phyloP scores from a whole-genome alignment of 2,113 vertebrate species.

The Solea senegalensis region DNA sequence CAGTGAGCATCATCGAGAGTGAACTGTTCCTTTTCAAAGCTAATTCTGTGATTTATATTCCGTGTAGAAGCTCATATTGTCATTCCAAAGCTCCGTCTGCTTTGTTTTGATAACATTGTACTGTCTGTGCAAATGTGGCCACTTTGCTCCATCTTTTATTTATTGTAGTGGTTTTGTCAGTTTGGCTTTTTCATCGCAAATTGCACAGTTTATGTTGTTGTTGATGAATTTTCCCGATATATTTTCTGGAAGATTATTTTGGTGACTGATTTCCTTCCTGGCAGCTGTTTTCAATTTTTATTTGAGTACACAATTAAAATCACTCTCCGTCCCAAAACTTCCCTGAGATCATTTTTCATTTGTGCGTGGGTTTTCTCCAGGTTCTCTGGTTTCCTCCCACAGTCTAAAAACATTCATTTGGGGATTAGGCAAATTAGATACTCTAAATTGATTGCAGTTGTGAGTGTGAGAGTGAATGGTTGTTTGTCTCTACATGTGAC shows the following conservation, averaged over 20 bases:
- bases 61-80: slow-evolving; percentile 15
- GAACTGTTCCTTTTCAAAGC: slow-evolving; percentile 12
- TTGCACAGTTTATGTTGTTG: slow-evolving; percentile 13
- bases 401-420: no score
- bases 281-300: slow-evolving; percentile 8
- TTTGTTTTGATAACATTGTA: slow-evolving; percentile 13
- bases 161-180: background rate
- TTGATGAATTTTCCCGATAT: slow-evolving; percentile 12
- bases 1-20: slow-evolving; percentile 9
- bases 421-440: no score
- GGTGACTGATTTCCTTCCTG: slow-evolving; percentile 20
- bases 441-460: no score
- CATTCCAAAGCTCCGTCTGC: slow-evolving; percentile 22
- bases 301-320: slow-evolving; percentile 3
- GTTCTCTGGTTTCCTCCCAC: no score
- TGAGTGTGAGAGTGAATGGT: no score
- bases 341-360: background rate
- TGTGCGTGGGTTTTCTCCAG: no score
- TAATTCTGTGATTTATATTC: slow-evolving; percentile 25
- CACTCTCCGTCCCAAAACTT: background rate
- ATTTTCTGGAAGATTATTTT: background rate
- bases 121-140: background rate
- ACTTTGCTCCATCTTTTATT: background rate
- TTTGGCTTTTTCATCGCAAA: slow-evolving; percentile 15
- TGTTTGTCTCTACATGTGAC: no score